Percentiles rank a stretch among this genome's conserved stretches.
These are phyloP conservation scores for Morelia viridis DNA, from an alignment of 2,797 vertebrate genomes.

Conservation along the genomic window DNA sequence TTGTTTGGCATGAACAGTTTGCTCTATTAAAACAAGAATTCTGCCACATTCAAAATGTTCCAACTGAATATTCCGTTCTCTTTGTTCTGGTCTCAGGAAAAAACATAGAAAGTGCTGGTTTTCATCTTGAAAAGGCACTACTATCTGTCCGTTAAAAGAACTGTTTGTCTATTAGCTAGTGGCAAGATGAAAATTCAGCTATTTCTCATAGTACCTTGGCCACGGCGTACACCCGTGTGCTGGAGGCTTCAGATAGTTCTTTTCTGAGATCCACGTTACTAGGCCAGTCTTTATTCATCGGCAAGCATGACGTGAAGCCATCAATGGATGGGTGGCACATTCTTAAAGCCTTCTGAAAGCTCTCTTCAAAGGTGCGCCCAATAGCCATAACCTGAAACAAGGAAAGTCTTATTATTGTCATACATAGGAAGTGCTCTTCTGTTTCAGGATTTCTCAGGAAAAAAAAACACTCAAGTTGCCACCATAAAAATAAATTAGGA, in stretches of 20 bases:
- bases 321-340: conserved; percentile 94
- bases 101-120: not conserved
- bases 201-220: conserved; percentile 81
- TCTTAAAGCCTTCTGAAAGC: conserved; percentile 91
- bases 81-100: not conserved
- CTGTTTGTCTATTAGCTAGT: not conserved
- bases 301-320: conserved; percentile 85
- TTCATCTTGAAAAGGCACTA: not conserved
- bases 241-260: conserved; percentile 88
- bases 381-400: conserved; percentile 88
- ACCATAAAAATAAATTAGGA: not conserved
- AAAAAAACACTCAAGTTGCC: not conserved
- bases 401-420: not conserved
- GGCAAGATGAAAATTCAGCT: not conserved
- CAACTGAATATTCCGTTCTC: not conserved
- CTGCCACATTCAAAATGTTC: not conserved
- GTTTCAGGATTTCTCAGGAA: not conserved
- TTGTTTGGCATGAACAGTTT: not conserved
- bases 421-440: not conserved
- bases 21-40: not conserved
- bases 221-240: conserved; percentile 86
- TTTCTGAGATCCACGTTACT: conserved; percentile 76
- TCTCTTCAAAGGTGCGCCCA: conserved; percentile 92
- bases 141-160: not conserved
- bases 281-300: conserved; percentile 88